Base-by-base conservation (phyloP, 2,888 invertebrate genomes). In the Beris morrisii region DNA sequence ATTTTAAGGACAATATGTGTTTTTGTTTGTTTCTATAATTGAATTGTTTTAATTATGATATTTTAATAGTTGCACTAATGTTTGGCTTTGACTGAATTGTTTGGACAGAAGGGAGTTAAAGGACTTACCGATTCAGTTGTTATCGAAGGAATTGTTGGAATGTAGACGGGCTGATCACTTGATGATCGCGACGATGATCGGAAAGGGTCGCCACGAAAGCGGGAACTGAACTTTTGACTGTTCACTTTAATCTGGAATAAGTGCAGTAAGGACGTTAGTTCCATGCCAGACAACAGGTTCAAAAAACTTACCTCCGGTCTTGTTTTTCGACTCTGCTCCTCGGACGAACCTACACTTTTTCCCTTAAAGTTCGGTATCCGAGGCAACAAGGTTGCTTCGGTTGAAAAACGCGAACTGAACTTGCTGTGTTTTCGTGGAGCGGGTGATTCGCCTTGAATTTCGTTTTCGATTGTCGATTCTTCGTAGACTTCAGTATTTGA, bases 111-210 rank as follows among this genome's bases (percentile, higher is more conserved):
- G 11, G 9, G 45, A 54, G 30, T 9, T 44, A 28, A 53, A 11
- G 30, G 4, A 72, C 74, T 73, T 72, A 74, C 74, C 66, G 73
- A 55, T 55, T 73, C 72, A 15, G 72, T 72, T 5, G 74, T 72
- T 4, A 73, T 64, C 6, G 73, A 69, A n/a, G 73, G 74, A 13
- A 73, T 70, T n/a, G 73, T 74, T 48, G 74, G 74, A 11, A 71
- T 71, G 44, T 74, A 73, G 5, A 71, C 68, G 6, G 72, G 73
- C 22, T 67, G 55, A 63, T 71, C 70, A 7, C 54, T 64, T 50
- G 68, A 71, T 6, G 57, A 61, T 31, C 67, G 67, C n/a, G 69
- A 64, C n/a, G 69, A 64, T 9, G 69, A 67, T 43, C 68, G 67
- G 22, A 69, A 68, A 15, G 66, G 66, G 67, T 73, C 73, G 4